Evolutionary conservation across 2,888 invertebrate species (phyloP).

Genomic region (Physocephala rufipes): DNA sequence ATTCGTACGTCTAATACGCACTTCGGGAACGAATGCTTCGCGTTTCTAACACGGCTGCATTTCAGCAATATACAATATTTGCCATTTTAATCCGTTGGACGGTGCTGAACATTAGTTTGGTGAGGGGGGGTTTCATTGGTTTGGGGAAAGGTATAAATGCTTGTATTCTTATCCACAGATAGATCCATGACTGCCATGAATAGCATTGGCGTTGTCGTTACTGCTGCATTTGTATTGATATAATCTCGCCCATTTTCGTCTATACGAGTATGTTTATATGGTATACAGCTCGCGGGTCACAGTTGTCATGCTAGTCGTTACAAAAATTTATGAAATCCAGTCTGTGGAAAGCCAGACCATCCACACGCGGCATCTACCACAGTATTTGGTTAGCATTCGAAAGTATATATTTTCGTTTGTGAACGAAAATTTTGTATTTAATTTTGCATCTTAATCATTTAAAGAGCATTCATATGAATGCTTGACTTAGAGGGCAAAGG

Average conservation of each 20-base stretch:
- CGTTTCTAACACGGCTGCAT: neutral
- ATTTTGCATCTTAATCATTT: too few species aligned
- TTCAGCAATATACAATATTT: neutral
- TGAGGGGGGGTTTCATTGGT: neutral
- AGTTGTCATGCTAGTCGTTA: constrained; percentile 29
- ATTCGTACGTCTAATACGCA: too few species aligned
- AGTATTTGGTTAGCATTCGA: too few species aligned
- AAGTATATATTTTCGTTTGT: too few species aligned
- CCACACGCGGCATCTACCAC: too few species aligned
- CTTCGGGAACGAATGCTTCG: neutral
- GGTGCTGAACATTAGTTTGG: too few species aligned
- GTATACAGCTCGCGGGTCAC: neutral
- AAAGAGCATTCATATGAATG: too few species aligned
- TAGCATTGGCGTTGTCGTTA: constrained; percentile 48
- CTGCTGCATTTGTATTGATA: constrained; percentile 34
- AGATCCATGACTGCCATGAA: neutral
- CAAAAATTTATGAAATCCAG: constrained; percentile 31
- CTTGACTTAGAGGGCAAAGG: too few species aligned
- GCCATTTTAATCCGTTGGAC: neutral
- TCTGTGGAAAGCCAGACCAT: neutral
- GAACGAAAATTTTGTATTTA: too few species aligned
- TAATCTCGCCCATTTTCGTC: neutral
- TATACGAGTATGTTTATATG: neutral
- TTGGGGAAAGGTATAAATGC: neutral
- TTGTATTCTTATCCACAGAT: neutral